These are phyloP conservation scores for Phaethon lepturus DNA, from an alignment of 2,113 vertebrate genomes.

Conservation along the genomic window DNA sequence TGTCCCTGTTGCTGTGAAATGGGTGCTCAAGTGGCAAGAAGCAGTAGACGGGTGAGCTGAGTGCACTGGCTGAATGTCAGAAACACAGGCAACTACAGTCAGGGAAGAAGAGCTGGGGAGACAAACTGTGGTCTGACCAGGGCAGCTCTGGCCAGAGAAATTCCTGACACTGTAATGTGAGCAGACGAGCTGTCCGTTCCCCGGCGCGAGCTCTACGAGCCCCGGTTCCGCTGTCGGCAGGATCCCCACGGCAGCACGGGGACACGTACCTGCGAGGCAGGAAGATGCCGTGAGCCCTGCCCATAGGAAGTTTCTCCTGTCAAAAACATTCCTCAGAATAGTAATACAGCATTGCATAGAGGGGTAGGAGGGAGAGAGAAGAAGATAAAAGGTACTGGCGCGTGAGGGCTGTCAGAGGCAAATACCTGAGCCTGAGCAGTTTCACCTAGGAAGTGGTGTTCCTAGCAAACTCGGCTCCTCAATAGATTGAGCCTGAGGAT, in stretches of 20 bases:
- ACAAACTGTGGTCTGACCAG: not conserved
- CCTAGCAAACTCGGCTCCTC: not conserved
- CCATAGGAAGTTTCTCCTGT: not conserved
- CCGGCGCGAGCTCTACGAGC: not conserved
- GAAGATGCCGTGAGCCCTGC: not conserved
- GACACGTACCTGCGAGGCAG: not conserved
- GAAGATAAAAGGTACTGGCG: not conserved
- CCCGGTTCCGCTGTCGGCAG: fast-evolving
- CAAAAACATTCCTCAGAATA: not conserved
- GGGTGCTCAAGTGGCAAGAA: not conserved
- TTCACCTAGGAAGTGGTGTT: not conserved
- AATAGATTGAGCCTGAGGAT: not conserved
- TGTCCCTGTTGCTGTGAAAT: not conserved
- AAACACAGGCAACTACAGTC: not conserved
- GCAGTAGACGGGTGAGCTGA: not conserved
- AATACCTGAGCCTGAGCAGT: not conserved
- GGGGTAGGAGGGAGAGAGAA: not conserved
- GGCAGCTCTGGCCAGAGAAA: not conserved
- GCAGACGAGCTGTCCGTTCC: not conserved
- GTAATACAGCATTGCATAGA: not conserved
- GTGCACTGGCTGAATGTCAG: not conserved
- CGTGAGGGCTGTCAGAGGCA: not conserved
- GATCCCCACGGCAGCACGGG: not conserved
- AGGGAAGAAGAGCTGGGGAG: not conserved
- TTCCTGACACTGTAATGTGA: not conserved